These are phyloP conservation scores for Cephus rjabovi DNA, from an alignment of 2,888 invertebrate species.

Conservation along the genomic window DNA sequence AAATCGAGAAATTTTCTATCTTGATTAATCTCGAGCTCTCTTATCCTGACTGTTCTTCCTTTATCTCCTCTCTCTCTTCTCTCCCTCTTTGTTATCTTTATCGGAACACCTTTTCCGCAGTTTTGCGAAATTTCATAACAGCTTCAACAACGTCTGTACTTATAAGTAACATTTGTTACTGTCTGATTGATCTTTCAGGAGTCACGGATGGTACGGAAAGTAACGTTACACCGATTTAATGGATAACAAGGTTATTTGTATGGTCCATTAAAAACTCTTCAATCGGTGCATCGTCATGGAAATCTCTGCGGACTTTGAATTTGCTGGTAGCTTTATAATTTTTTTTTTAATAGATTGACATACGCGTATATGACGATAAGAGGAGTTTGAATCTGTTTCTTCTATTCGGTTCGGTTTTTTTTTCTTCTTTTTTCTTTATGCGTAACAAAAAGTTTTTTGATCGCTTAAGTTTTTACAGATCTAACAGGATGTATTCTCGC, in stretches of 20 bases:
- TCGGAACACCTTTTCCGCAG: not conserved
- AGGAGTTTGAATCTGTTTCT: constrained; percentile 19
- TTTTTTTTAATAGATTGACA: not conserved
- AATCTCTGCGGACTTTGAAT: not conserved
- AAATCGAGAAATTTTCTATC: constrained; percentile 1
- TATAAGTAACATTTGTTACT: not conserved
- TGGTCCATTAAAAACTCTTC: not conserved
- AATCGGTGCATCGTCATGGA: not conserved
- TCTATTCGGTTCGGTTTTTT: constrained; percentile 15
- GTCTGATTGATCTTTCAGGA: not conserved
- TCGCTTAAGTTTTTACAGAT: constrained; percentile 2
- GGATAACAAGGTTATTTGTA: not conserved
- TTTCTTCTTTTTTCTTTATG: constrained; percentile 22
- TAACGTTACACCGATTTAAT: not conserved
- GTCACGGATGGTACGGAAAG: not conserved
- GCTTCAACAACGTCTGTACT: not conserved
- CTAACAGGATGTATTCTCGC: constrained; percentile 3
- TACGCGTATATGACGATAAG: constrained; percentile 11
- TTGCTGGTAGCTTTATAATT: not conserved
- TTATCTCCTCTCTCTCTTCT: constrained; percentile 5
- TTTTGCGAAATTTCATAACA: not conserved
- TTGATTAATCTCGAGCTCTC: not conserved
- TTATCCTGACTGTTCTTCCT: not conserved
- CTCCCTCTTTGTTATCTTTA: constrained; percentile 10
- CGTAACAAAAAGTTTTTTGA: not conserved